A percentile compares a stretch with the other conserved stretches of the same genome.
phyloP scores from a whole-genome alignment of 2,113 vertebrate species.

The Piprites chloris region DNA sequence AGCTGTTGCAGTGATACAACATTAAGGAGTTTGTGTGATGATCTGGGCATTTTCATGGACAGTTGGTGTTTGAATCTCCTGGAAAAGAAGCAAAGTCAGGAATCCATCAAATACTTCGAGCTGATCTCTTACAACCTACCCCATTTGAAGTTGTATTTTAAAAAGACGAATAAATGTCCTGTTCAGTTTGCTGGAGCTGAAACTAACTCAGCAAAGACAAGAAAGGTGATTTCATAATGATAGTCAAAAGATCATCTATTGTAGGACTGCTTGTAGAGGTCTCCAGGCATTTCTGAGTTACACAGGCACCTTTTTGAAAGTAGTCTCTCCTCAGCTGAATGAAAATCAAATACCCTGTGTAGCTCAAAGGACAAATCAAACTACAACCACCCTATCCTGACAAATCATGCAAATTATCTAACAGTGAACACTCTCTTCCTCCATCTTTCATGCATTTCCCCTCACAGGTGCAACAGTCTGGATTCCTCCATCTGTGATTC shows the following conservation, averaged over 20 bases:
- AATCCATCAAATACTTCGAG: neutral
- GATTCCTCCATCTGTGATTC: neutral
- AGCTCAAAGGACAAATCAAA: neutral
- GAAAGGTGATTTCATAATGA: neutral
- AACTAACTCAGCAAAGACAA: neutral
- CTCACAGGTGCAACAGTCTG: neutral
- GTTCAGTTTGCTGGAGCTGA: neutral
- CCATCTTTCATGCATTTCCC: neutral
- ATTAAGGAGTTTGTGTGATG: neutral
- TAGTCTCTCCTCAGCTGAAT: neutral
- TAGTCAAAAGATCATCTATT: neutral
- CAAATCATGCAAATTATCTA: neutral
- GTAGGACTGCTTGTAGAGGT: neutral
- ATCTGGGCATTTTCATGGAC: neutral
- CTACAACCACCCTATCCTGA: neutral
- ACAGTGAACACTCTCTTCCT: neutral
- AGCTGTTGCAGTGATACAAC: neutral
- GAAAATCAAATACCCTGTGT: neutral
- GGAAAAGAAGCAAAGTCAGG: neutral
- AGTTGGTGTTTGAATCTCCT: neutral
- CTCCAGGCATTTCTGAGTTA: neutral
- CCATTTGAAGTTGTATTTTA: neutral
- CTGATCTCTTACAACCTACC: neutral
- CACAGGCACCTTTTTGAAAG: neutral
- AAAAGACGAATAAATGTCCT: neutral